These are phyloP conservation scores for Atractosteus spatula DNA, from an alignment of 2,113 vertebrate species.

Conservation along the genomic window DNA sequence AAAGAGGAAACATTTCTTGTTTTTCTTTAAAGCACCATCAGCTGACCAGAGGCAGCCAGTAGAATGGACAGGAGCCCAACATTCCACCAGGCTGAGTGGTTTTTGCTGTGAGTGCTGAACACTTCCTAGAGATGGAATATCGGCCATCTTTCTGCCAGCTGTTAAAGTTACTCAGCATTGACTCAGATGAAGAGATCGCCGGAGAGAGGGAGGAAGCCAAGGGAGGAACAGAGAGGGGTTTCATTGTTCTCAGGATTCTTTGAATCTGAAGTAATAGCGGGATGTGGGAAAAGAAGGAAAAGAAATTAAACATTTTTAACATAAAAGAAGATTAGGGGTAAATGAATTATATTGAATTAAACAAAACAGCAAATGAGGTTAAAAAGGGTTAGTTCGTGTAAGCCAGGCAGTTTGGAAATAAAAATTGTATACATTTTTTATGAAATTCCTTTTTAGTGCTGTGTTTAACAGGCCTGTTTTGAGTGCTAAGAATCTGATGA, in stretches of 20 bases:
- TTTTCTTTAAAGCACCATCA: conserved; percentile 3
- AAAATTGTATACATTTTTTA: background rate
- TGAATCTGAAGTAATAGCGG: conserved; percentile 18
- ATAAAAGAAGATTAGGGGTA: background rate
- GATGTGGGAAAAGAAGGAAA: conserved; percentile 15
- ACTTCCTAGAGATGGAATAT: background rate
- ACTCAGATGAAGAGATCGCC: background rate
- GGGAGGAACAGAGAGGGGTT: conserved; percentile 10
- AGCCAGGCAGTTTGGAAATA: background rate
- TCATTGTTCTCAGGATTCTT: conserved; percentile 29
- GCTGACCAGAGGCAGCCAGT: conserved; percentile 26
- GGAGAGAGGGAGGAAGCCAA: background rate
- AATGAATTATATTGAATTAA: background rate
- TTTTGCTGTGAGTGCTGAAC: background rate
- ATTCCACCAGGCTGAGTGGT: conserved; percentile 16
- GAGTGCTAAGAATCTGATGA: no score
- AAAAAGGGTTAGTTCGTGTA: background rate
- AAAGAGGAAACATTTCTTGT: background rate
- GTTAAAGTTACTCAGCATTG: background rate
- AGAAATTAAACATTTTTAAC: background rate
- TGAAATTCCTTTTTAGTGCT: no score
- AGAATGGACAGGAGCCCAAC: conserved; percentile 9
- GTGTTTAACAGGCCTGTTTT: no score
- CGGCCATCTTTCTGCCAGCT: conserved; percentile 16
- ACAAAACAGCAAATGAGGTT: background rate